These are phyloP conservation scores for Drosophila bocqueti DNA, from an alignment of 1,140 invertebrate genomes.

Conservation along the genomic window DNA sequence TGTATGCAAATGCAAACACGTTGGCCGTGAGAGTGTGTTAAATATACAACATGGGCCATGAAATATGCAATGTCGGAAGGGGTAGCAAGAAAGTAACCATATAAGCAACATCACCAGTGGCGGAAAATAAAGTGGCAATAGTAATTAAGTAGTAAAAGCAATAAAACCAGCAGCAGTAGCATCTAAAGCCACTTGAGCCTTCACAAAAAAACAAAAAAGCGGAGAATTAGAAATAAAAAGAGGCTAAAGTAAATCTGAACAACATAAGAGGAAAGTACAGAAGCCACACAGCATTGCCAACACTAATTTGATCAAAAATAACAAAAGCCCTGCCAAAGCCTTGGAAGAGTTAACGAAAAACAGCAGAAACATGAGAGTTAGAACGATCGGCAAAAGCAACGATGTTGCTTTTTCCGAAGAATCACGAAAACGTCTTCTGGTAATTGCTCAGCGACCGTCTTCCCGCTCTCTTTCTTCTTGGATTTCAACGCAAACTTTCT, in stretches of 20 bases:
- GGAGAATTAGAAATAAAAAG: background rate
- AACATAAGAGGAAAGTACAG: background rate
- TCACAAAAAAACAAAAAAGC: too few relatives aligned
- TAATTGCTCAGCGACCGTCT: constrained; percentile 39
- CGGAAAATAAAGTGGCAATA: background rate
- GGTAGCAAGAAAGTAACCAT: constrained; percentile 1
- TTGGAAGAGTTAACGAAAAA: background rate
- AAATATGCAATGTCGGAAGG: constrained; percentile 55
- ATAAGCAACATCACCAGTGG: background rate
- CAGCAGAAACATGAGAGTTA: background rate
- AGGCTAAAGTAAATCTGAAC: background rate
- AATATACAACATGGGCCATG: constrained; percentile 55
- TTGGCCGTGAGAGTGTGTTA: constrained; percentile 43
- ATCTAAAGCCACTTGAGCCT: background rate
- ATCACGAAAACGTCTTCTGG: constrained; percentile 44
- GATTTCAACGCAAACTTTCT: constrained; percentile 56
- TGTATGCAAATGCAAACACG: constrained; percentile 57
- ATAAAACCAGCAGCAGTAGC: background rate
- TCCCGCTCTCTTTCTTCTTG: constrained; percentile 35
- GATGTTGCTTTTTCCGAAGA: constrained; percentile 14
- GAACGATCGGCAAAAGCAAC: constrained; percentile 2
- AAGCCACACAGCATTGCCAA: background rate
- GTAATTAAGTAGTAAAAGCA: background rate
- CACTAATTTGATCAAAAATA: background rate
- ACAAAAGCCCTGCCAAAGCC: background rate